Base-by-base conservation (phyloP, 2,888 invertebrate genomes). In the Carpatolechia fugitivella region DNA sequence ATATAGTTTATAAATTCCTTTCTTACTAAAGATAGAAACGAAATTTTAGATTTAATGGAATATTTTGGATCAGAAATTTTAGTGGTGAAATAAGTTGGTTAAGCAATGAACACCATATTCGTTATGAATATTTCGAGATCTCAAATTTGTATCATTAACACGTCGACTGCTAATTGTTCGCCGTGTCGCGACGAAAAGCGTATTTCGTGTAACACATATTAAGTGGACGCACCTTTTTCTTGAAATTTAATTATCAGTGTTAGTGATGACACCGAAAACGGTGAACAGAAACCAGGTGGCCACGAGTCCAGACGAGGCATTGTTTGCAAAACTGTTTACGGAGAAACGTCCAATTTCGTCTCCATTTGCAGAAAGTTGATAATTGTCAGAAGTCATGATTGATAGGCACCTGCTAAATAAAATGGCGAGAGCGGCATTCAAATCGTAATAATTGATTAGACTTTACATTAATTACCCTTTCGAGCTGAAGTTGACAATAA, bases 211-310 rank as follows among this genome's bases (percentile, higher is more conserved):
- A 79, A 80, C 78, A 82, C 82, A 82, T 88, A 87, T 88, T 85
- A 83, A 77, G 73, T 70, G 73, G 69, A 69, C 75, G 70, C 73
- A 72, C 66, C 75, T 81, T 82, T 80, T 83, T 79, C 76, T 78
- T 80, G 79, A 85, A 85, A 82, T 86, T 87, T 87, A 87, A 88
- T 90, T 90, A 90, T 85, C 87, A 62, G 69, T 78, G 81, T 85
- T 82, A 82, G 78, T 60, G 66, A 66, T 78, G 86, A 83, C 86
- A 85, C 83, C 78, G 70, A 85, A 82, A 79, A 70, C 66, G 74
- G 73, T 60, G 60, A 65, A 68, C 69, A 66, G 72, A 78, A 79
- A 79, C 78, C 72, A 78, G 72, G 60, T 64, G 58, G 58, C 59
- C 59, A 65, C 70, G 67, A 63, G 64, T 64, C n/a, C 49, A 33